A percentile compares a stretch with the other conserved stretches of the same genome.
These are phyloP conservation scores for Pseudeuparius sepicola DNA, from an alignment of 2,888 invertebrate species.

Conservation along the genomic window DNA sequence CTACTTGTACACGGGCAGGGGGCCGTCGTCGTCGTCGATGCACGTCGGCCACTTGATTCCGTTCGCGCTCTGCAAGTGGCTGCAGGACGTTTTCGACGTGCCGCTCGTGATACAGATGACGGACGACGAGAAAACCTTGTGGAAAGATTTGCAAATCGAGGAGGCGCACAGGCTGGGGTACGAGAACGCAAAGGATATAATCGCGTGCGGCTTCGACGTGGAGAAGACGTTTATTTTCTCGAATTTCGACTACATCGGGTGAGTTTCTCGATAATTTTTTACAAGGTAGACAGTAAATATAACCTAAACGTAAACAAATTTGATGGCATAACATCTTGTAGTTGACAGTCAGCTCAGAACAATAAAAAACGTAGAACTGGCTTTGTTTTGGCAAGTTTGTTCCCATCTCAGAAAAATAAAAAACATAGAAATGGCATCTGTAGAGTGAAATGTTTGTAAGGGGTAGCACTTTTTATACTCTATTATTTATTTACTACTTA, in stretches of 20 bases:
- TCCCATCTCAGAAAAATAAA: too few species aligned
- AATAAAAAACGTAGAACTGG: too few species aligned
- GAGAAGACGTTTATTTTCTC: constrained; percentile 96
- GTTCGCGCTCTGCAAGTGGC: constrained; percentile 93
- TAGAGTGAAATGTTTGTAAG: too few species aligned
- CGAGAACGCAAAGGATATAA: constrained; percentile 96
- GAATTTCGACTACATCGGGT: constrained; percentile 91
- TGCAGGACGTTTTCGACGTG: constrained; percentile 94
- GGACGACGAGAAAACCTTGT: constrained; percentile 96
- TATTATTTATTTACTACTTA: too few species aligned
- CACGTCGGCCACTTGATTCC: constrained; percentile 97
- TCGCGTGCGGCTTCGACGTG: constrained; percentile 89
- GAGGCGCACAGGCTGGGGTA: constrained; percentile 74
- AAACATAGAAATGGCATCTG: too few species aligned
- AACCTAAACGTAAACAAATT: too few species aligned
- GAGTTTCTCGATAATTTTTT: constrained; percentile 31
- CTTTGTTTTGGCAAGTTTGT: too few species aligned
- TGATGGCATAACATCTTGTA: too few species aligned
- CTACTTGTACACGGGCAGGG: constrained; percentile 94
- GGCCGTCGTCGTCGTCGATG: constrained; percentile 91
- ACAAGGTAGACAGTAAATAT: too few species aligned
- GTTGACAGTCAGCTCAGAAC: too few species aligned
- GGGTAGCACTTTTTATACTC: too few species aligned
- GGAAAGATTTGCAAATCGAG: constrained; percentile 89
- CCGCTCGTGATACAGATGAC: constrained; percentile 94